These are phyloP conservation scores for Tortricodes alternella DNA, from an alignment of 2,888 invertebrate species.

Conservation along the genomic window DNA sequence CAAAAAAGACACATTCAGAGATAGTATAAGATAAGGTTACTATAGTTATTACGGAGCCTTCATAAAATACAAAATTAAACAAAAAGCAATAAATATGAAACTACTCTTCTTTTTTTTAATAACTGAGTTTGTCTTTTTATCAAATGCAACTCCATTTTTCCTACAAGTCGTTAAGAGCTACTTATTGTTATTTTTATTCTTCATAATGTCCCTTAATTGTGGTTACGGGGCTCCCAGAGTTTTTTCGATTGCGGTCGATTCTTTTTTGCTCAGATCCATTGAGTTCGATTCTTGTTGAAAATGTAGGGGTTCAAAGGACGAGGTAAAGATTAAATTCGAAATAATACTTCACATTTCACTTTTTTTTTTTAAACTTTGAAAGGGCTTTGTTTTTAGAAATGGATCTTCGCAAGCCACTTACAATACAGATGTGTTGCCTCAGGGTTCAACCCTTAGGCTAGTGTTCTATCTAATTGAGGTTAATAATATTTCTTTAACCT, in stretches of 20 bases:
- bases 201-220: slow-evolving; percentile 31
- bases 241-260: slow-evolving; percentile 39
- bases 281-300: slow-evolving; percentile 47
- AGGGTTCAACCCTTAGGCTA: neutral
- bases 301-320: slow-evolving; percentile 40
- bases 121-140: neutral
- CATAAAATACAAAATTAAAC: too few relatives aligned
- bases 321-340: neutral
- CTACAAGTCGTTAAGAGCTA: slow-evolving; percentile 2
- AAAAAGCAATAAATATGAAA: too few relatives aligned
- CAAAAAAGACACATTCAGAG: too few relatives aligned
- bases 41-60: too few relatives aligned
- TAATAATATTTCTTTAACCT: neutral
- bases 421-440: neutral
- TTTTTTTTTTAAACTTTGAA: neutral
- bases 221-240: slow-evolving; percentile 20
- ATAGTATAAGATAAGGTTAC: too few relatives aligned
- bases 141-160: neutral
- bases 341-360: neutral
- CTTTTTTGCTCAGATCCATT: slow-evolving; percentile 52
- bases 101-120: too few relatives aligned
- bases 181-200: slow-evolving; percentile 13
- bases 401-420: neutral
- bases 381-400: neutral
- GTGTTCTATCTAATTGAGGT: neutral